Evolutionary conservation across 23 tunicate species (phyloP).

Genomic region (Halocynthia roretzi): DNA sequence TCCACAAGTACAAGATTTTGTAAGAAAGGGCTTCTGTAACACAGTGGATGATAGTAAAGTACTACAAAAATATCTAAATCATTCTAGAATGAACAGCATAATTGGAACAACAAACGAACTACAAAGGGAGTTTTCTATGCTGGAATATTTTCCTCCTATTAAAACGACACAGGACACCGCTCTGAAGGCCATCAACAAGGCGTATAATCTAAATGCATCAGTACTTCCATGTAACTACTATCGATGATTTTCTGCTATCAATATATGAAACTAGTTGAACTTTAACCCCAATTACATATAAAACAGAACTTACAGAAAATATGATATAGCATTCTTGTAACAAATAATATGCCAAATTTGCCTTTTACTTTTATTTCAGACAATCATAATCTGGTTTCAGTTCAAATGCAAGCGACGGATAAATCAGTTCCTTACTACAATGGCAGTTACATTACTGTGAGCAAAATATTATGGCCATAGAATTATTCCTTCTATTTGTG

Average conservation of each 20-base stretch:
- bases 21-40: too few species aligned
- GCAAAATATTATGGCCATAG: neutral
- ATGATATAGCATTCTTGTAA: too few species aligned
- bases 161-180: constrained; percentile 18
- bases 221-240: constrained; percentile 18
- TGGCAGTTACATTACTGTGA: constrained; percentile 10
- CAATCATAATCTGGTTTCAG: constrained; percentile 20
- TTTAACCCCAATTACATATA: too few species aligned
- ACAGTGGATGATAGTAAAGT: too few species aligned
- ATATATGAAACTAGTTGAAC: neutral
- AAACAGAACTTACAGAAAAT: too few species aligned
- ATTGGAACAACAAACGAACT: too few species aligned
- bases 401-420: constrained; percentile 24
- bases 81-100: too few species aligned
- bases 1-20: too few species aligned
- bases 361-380: neutral
- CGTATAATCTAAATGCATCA: neutral
- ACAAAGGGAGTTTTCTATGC: neutral
- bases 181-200: constrained; percentile 9
- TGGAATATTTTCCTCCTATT: constrained; percentile 11
- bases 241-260: neutral
- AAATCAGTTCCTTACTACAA: constrained; percentile 18
- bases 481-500: too few species aligned
- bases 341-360: too few species aligned
- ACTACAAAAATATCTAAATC: too few species aligned